Conservation (phyloP, 2,797 vertebrate species). For the Margarornis squamiger region DNA sequence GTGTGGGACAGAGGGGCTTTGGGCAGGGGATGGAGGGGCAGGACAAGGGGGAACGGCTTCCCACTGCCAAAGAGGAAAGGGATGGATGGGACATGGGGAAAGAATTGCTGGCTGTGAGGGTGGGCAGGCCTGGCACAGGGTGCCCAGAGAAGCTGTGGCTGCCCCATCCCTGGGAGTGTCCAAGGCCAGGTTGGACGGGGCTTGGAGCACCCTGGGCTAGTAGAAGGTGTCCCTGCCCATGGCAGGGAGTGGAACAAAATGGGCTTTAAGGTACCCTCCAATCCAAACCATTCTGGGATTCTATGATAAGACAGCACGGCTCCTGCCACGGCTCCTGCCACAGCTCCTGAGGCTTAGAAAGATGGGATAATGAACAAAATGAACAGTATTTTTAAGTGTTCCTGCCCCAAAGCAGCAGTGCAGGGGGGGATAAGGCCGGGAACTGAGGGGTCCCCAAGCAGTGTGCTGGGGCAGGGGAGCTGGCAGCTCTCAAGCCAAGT, state of each 20-base stretch:
- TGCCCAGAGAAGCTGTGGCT: not conserved
- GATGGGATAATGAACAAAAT: too few relatives aligned
- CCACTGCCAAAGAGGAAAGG: too few relatives aligned
- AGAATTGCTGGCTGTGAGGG: not conserved
- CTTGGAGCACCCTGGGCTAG: rapidly evolving
- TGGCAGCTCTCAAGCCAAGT: not conserved
- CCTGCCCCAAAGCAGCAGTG: too few relatives aligned
- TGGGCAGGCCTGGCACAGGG: not conserved
- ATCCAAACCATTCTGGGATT: not conserved
- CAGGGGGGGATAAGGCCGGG: rapidly evolving
- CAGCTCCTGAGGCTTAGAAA: not conserved
- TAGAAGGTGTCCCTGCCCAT: not conserved
- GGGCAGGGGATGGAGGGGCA: not conserved
- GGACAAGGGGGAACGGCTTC: not conserved
- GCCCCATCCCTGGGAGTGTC: not conserved
- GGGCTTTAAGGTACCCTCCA: not conserved
- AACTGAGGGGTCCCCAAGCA: rapidly evolving
- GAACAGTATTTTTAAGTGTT: rapidly evolving
- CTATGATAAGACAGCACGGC: too few relatives aligned
- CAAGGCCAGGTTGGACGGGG: not conserved
- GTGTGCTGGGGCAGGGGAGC: too few relatives aligned
- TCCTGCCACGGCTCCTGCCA: not conserved
- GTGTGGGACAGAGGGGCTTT: not conserved
- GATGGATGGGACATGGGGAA: rapidly evolving
- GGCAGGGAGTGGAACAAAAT: not conserved